These are phyloP conservation scores for Habropoda laboriosa DNA, from an alignment of 1,140 invertebrate species.

Conservation along the genomic window DNA sequence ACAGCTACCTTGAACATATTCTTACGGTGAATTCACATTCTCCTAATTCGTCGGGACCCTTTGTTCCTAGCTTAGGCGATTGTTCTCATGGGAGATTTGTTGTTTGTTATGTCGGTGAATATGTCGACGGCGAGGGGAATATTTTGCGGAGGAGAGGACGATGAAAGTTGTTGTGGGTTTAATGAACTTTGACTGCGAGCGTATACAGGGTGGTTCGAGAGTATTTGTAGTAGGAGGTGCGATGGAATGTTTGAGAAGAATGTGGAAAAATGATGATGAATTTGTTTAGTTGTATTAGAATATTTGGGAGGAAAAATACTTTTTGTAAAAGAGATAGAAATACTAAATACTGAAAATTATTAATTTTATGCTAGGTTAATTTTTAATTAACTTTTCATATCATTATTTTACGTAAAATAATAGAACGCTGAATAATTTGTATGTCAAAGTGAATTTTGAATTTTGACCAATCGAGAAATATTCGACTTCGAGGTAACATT, in stretches of 20 bases:
- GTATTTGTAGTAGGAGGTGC: no score
- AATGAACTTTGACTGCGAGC: slow-evolving; percentile 6
- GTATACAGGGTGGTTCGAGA: neutral
- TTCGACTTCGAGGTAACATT: neutral
- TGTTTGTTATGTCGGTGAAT: neutral
- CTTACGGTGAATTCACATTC: neutral
- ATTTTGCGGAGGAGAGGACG: neutral
- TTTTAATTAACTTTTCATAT: no score
- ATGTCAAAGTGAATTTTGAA: no score
- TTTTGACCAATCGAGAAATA: neutral
- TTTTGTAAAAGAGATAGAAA: no score
- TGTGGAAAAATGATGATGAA: no score
- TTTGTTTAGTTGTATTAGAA: no score
- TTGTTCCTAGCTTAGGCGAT: neutral
- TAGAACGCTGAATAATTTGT: no score
- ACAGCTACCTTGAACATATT: neutral
- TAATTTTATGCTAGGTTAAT: no score
- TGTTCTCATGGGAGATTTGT: neutral
- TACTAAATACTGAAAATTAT: no score
- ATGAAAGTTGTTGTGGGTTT: slow-evolving; percentile 20
- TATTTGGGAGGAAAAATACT: no score
- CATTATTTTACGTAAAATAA: no score
- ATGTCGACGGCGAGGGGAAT: neutral
- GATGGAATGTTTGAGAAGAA: no score
- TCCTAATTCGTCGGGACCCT: neutral